Evolutionary conservation across 1,140 invertebrate species (phyloP), one percentile per base, ranked within the genome.

Genomic region (Trypoxylus dichotomus): DNA sequence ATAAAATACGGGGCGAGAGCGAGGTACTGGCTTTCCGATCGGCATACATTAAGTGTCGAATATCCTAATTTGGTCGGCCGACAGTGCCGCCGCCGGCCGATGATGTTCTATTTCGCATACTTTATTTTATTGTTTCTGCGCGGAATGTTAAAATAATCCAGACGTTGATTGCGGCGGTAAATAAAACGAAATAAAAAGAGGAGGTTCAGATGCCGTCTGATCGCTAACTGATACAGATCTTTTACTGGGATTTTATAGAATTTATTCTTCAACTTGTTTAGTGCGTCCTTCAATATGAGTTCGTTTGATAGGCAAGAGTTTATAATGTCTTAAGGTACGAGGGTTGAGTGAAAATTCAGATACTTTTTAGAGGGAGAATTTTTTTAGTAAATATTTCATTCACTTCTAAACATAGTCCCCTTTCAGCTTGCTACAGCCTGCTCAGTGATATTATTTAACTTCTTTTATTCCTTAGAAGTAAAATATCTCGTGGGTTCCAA

Each of bases 41-140:
- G 77, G 78, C 78, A 77, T 82, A 81, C 79, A 78, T 83, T 79
- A 81, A 79, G 77, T 77, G 81, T 80, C 77, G 81, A 83, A 82
- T 82, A 80, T 83, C 82, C 82, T 82, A 82, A 83, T 83, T 83
- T 83, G 82, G 82, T 80, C 80, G 80, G 82, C 81, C 81, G 78
- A 83, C 78, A 81, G 47, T 58, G 47, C 47, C 47, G 47, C 47
- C 47, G 47, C 47, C 47, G 32, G 47, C 47, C 47, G 47, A 24
- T 68, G 60, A 68, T 68, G 60, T 68, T 68, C 60, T 68, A 68
- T 68, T 68, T 83, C 29, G 15, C 41, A 43, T 74, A 74, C 41
- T 74, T 74, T 74, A 74, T 74, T 74, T 74, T 74, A 74, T 74
- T 74, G 41, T 41, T 74, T 41, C 72, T 68, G 24, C 60, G 60